Evolutionary conservation across 64 coral and sea anemone genomes (phyloP).

Genomic region (Stichodactyla mertensii): DNA sequence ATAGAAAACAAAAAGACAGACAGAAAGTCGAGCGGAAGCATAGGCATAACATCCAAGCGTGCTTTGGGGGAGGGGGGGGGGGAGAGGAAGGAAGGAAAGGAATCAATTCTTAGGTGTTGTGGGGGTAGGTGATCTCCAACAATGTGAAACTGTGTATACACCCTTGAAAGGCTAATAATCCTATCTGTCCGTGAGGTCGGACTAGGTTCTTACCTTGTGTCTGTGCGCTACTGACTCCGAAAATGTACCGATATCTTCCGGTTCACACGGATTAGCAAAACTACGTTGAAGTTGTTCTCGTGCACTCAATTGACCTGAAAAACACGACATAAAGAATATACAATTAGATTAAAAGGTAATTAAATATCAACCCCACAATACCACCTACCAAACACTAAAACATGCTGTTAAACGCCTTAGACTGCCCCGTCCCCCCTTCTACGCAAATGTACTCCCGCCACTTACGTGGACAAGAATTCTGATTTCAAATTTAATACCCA

Average conservation of each 20-base stretch:
- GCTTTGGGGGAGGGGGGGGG: no score
- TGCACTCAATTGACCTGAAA: conserved; percentile 11
- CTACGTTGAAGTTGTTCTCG: conserved; percentile 29
- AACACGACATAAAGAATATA: not conserved
- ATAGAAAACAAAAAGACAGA: not conserved
- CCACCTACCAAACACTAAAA: not conserved
- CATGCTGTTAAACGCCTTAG: no score
- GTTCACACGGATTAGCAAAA: conserved; percentile 12
- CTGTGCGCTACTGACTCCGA: not conserved
- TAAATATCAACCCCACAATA: not conserved
- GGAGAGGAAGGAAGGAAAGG: no score
- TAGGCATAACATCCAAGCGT: not conserved
- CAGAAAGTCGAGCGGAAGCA: not conserved
- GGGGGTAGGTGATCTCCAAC: no score
- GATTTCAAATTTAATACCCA: no score
- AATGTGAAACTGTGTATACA: no score
- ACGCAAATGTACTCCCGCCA: no score
- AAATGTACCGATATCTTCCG: conserved; percentile 16
- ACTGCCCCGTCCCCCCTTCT: no score
- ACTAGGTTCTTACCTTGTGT: conserved; percentile 17
- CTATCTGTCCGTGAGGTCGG: no score
- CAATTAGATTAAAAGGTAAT: not conserved
- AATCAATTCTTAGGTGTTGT: no score
- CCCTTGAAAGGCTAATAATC: no score
- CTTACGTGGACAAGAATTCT: no score